These are phyloP conservation scores for Gobius niger DNA, from an alignment of 2,113 vertebrate species.

Conservation along the genomic window DNA sequence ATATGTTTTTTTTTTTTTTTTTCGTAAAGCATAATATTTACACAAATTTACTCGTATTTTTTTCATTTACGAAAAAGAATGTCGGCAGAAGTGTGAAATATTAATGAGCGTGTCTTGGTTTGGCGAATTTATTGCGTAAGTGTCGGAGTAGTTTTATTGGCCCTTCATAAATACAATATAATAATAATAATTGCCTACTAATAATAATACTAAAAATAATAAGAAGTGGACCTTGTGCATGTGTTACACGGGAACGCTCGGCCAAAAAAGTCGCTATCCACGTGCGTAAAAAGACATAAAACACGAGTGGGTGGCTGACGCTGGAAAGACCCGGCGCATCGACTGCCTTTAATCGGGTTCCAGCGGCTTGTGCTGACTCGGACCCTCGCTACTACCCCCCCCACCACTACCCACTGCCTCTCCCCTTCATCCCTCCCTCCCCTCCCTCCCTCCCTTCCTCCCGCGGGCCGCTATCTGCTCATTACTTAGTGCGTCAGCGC, in stretches of 20 bases:
- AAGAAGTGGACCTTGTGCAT: not conserved
- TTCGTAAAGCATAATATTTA: too few relatives aligned
- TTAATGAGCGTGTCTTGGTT: too few relatives aligned
- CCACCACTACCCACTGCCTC: too few relatives aligned
- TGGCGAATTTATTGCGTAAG: too few relatives aligned
- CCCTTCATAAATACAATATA: not conserved
- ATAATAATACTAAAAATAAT: constrained; percentile 9
- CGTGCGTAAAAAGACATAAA: constrained; percentile 25
- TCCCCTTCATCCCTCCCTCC: not conserved
- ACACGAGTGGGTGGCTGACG: constrained; percentile 8
- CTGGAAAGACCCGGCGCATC: constrained; percentile 22
- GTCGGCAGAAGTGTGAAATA: too few relatives aligned
- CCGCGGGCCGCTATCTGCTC: constrained; percentile 23
- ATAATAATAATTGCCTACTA: constrained; percentile 11
- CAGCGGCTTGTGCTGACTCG: constrained; percentile 41
- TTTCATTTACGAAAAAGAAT: too few relatives aligned
- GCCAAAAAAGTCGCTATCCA: too few relatives aligned
- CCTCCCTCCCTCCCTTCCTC: not conserved
- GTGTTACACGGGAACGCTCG: not conserved
- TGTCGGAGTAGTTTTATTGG: too few relatives aligned
- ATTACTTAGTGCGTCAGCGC: constrained; percentile 47
- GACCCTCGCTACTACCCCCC: not conserved
- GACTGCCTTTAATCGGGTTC: constrained; percentile 36
- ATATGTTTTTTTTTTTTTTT: too few relatives aligned
- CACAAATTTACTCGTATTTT: too few relatives aligned